Conservation (phyloP, 2,113 vertebrate species). For the western clawed frog (Xenopus tropicalis) region UCB_Xtro_10.0 CM004445.2:87454501-87455000, state of each 20-base stretch:
- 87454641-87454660: not conserved
- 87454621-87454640: not conserved
- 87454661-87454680: slow-evolving; percentile 27
- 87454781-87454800: slow-evolving; percentile 14
- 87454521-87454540: not conserved
- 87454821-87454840: too few relatives aligned
- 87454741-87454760: not conserved
- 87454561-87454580: not conserved
- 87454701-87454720: not conserved
- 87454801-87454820: not conserved
- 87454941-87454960: too few relatives aligned
- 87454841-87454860: too few relatives aligned
- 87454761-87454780: not conserved
- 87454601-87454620: slow-evolving; percentile 11
- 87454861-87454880: too few relatives aligned
- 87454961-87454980: too few relatives aligned
- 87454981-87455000: too few relatives aligned
- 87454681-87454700: slow-evolving; percentile 36
- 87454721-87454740: not conserved
- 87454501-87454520: too few relatives aligned
- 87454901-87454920: too few relatives aligned
- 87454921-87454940: too few relatives aligned
- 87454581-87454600: not conserved
- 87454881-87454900: too few relatives aligned
- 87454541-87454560: not conserved